phyloP scores from a whole-genome alignment of 2,888 invertebrate genomes.

The Ornithoptera alexandrae region DNA sequence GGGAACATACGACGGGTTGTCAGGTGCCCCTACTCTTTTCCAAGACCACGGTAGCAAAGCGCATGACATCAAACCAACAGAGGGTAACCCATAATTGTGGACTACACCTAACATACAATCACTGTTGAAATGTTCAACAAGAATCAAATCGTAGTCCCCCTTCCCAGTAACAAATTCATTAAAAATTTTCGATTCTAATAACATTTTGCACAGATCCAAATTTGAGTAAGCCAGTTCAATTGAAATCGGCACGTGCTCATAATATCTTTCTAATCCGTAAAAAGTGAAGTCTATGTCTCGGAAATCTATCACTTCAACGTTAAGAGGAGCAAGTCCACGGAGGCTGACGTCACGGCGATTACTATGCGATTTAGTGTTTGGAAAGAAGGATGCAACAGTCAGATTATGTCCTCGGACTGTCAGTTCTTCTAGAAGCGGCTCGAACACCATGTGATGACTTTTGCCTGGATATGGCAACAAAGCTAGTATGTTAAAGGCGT shows the following conservation, averaged over 20 bases:
- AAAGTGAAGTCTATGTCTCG: conserved; percentile 39
- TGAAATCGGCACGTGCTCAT: conserved; percentile 37
- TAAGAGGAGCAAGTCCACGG: conserved; percentile 41
- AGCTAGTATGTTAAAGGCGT: conserved; percentile 56
- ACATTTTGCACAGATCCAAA: conserved; percentile 46
- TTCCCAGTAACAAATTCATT: conserved; percentile 48
- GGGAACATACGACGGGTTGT: conserved; percentile 66
- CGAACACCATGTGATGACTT: conserved; percentile 74
- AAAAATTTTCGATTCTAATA: conserved; percentile 47
- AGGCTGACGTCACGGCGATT: conserved; percentile 52
- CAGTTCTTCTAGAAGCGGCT: conserved; percentile 64
- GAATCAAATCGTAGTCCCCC: conserved; percentile 66
- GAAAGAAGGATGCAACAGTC: conserved; percentile 72
- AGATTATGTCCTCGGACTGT: conserved; percentile 64
- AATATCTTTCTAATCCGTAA: conserved; percentile 38
- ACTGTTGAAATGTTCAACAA: conserved; percentile 72
- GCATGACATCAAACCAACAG: conserved; percentile 61
- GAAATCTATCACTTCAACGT: conserved; percentile 48
- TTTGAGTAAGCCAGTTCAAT: conserved; percentile 41
- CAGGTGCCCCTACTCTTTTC: conserved; percentile 55
- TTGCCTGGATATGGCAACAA: conserved; percentile 68
- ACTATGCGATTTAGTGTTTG: conserved; percentile 38
- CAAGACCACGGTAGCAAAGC: conserved; percentile 60
- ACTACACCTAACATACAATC: conserved; percentile 71
- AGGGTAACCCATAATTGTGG: conserved; percentile 61